Base-by-base conservation (phyloP, 2,113 vertebrate genomes). In the Dipodomys ordii region DNA sequence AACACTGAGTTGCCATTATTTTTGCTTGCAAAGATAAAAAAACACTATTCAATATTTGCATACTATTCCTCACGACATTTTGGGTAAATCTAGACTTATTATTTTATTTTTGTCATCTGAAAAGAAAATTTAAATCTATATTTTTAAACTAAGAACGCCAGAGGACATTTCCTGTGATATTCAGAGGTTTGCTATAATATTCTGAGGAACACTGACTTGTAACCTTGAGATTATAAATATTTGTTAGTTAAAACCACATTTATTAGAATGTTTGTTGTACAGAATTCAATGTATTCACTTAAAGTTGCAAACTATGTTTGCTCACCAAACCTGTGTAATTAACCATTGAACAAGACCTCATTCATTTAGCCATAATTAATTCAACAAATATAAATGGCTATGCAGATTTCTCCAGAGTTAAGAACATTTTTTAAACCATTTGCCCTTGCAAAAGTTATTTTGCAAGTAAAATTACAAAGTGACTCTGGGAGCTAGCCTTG, bases 261-360 rank as follows among this genome's bases (percentile, higher is more conserved):
- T 97, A 81, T 95, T 94, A 90, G 64, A 91, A 84, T 95, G 44
- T 94, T 93, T 91, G 49, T 93, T 93, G 67, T 88, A 57, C 44
- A 72, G 62, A 88, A 76, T 39, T 76, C 57, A 6, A 84, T 77
- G 92, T 94, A 25, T 68, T 93, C 86, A 30, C 57, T 90, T 92
- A 64, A 91, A 96, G 94, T 88, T 76, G 84, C 89, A 93, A 95
- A 79, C 83, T 90, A 73, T 85, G 93, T 95, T 96, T 96, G 82
- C 30, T 95, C 49, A 79, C 84, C 74, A 93, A 95, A 95, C 94
- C 53, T 95, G 44, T 85, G 82, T 91, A 90, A 95, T 96, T 96
- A 95, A 95, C 92, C 87, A 92, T 30, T 7, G 65, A 81, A 90
- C 12, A 91, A 94, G 78, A 90, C 87, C 90, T 93, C 96, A 88